Base-by-base conservation (phyloP, 2,888 invertebrate species). In the Phalera bucephala region DNA sequence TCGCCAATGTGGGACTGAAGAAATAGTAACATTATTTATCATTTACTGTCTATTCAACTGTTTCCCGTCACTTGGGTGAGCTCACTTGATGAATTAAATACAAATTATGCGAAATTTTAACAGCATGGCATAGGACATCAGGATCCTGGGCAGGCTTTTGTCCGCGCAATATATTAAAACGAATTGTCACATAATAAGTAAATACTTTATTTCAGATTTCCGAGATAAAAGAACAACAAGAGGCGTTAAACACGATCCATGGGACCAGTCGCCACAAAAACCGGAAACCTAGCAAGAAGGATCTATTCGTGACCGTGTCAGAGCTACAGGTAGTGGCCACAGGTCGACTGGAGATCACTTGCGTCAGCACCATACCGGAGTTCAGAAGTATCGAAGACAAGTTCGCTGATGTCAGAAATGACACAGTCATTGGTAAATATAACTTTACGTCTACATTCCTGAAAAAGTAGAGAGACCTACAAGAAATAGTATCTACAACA, bases 351-450 rank as follows among this genome's bases (percentile, higher is more conserved):
- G 93, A 94, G 70, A 92, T 95, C 59, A 94, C 93, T 40, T 95
- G 95, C 70, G 91, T 95, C 73, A 92, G 95, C 64, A 95, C 95
- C 33, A 95, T 95, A 60, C 95, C 95, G 0, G 93, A 93, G 55
- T 94, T 94, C 63, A 91, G 94, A 39, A 93, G 91, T 46, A 92
- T 93, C 50, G 92, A 93, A 39, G 94, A 94, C 64, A 91, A 93
- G 66, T 95, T 94, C 65, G 95, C 95, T 27, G 95, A 95, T 71
- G 89, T 93, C 48, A 92, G 93, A 72, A 93, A 93, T 52, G 92
- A 92, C 60, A 93, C 94, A 26, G 93, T 94, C 44, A 91, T 92
- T 66, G 94, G 95, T 95, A 76, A 91, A 91, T 5, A 17, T 17
- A 17, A 5, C 3, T 23, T 7, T 8, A 13, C n/a, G n/a, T n/a